phyloP scores from a whole-genome alignment of 2,888 invertebrate genomes.

The Limnephilus marmoratus region DNA sequence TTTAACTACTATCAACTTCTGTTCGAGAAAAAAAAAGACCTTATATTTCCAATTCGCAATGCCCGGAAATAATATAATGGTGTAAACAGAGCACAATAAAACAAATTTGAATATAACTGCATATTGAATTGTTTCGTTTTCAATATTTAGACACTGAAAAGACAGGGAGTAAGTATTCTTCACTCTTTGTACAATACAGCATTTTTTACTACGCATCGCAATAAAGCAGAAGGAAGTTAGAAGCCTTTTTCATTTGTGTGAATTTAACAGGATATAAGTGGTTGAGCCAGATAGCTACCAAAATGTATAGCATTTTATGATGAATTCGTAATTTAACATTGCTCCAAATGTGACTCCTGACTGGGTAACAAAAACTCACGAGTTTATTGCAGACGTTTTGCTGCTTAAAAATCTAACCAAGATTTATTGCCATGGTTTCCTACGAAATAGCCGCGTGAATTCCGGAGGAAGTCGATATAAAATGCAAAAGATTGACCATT shows the following conservation, averaged over 20 bases:
- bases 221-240: background rate
- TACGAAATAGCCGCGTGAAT: too few relatives aligned
- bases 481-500: too few relatives aligned
- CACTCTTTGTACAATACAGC: background rate
- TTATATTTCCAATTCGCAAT: too few relatives aligned
- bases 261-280: background rate
- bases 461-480: too few relatives aligned
- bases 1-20: too few relatives aligned
- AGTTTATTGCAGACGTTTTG: background rate
- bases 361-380: background rate
- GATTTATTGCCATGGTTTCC: too few relatives aligned
- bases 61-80: too few relatives aligned
- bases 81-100: background rate
- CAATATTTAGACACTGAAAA: background rate
- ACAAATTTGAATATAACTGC: background rate
- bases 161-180: background rate
- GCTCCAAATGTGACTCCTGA: background rate
- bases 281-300: background rate
- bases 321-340: background rate
- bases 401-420: background rate
- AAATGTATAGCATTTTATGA: background rate
- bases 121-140: background rate
- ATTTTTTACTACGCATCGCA: background rate
- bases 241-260: background rate
- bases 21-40: too few relatives aligned